A percentile compares a stretch with the other conserved stretches of the same genome.
Conservation (phyloP, 1,140 invertebrate genomes). For the Stegodyphus dumicola region DNA sequence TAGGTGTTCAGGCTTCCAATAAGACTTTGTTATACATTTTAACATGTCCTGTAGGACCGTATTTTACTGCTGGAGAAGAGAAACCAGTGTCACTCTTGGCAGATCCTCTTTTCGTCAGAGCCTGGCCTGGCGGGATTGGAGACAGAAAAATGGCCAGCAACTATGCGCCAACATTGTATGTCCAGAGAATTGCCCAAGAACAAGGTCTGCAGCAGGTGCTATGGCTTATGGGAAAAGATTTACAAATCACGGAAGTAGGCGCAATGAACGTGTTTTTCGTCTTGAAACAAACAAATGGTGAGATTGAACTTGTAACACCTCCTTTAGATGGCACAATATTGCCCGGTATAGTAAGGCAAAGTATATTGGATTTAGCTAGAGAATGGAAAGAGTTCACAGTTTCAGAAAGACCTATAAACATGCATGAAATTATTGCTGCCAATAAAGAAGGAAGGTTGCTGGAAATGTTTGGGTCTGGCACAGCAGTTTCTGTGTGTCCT, state of each 20-base stretch:
- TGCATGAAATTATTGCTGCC: conserved; percentile 83
- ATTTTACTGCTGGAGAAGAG: conserved; percentile 77
- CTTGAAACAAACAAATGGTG: conserved; percentile 91
- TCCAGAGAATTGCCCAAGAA: conserved; percentile 79
- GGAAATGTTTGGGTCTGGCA: conserved; percentile 95
- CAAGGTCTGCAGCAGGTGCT: conserved; percentile 93
- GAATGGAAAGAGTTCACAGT: conserved; percentile 90
- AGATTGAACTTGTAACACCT: conserved; percentile 72
- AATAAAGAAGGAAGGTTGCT: conserved; percentile 83
- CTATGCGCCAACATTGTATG: conserved; percentile 73
- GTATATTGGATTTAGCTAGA: conserved; percentile 82
- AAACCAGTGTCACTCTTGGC: conserved; percentile 85
- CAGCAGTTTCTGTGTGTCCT: conserved; percentile 91
- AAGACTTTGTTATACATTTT: conserved; percentile 91
- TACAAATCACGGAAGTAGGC: conserved; percentile 96
- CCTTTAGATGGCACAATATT: conserved; percentile 77
- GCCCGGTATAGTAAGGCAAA: conserved; percentile 91
- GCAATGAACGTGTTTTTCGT: conserved; percentile 99
- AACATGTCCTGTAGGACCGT: conserved; percentile 91
- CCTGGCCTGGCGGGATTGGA: conserved; percentile 96
- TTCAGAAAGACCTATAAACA: conserved; percentile 84
- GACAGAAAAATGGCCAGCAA: conserved; percentile 93
- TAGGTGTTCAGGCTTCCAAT: conserved; percentile 87
- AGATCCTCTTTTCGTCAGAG: conserved; percentile 83
- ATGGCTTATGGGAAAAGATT: conserved; percentile 95